Percentiles rank a stretch among this genome's conserved stretches.
phyloP scores from a whole-genome alignment of 2,888 invertebrate species.

The Clostera curtula region DNA sequence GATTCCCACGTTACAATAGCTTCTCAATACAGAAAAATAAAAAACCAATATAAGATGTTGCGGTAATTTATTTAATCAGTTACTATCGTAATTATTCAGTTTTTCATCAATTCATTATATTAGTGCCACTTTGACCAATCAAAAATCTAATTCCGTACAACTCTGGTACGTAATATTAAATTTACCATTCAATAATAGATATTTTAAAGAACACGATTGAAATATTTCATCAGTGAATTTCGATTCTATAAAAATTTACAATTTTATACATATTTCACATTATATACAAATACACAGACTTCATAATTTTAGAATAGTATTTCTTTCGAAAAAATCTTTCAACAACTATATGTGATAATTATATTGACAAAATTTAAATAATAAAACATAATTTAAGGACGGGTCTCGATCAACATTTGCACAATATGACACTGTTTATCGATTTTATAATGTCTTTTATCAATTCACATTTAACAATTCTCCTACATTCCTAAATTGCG shows the following conservation, averaged over 20 bases:
- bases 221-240: conserved; percentile 1
- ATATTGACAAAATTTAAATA: conserved; percentile 12
- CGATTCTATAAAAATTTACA: conserved; percentile 25
- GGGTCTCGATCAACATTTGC: conserved; percentile 20
- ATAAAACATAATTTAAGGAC: conserved; percentile 15
- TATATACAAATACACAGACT: conserved; percentile 25
- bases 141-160: too few species aligned
- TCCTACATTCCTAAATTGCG: conserved; percentile 1
- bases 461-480: conserved; percentile 1
- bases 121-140: too few species aligned
- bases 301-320: conserved; percentile 19
- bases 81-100: too few species aligned
- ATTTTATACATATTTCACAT: conserved; percentile 30
- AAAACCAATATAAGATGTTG: too few species aligned
- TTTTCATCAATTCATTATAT: too few species aligned
- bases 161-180: too few species aligned
- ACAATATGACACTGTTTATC: conserved; percentile 13
- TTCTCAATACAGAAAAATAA: too few species aligned
- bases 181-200: too few species aligned
- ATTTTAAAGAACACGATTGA: too few species aligned
- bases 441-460: conserved; percentile 4
- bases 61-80: too few species aligned
- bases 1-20: too few species aligned
- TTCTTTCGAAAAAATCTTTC: conserved; percentile 26
- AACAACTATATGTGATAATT: conserved; percentile 10